Evolutionary conservation across 2,113 vertebrate genomes (phyloP).

Genomic region (Nycticorax nycticorax): DNA sequence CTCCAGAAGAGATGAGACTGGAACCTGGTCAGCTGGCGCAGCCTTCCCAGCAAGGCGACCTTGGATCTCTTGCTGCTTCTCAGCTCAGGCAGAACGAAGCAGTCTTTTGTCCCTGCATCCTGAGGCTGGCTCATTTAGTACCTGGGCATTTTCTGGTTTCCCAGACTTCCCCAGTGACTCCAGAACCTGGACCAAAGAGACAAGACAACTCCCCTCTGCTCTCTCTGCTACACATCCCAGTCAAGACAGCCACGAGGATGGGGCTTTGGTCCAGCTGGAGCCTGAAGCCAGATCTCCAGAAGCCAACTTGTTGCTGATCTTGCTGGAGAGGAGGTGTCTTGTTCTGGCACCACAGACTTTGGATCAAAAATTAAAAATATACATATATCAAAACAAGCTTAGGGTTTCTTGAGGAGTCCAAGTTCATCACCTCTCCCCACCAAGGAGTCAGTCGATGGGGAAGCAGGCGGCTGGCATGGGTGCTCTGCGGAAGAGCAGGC

Average conservation of each 20-base stretch:
- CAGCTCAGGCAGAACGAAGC: constrained; percentile 9
- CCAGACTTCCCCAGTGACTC: background rate
- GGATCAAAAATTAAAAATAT: constrained; percentile 11
- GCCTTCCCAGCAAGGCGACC: background rate
- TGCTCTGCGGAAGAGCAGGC: constrained; percentile 86
- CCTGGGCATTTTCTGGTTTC: background rate
- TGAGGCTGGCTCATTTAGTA: background rate
- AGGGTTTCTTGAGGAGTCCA: constrained; percentile 5
- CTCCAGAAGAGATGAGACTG: background rate
- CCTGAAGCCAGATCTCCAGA: constrained; percentile 5
- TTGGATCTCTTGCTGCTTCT: background rate
- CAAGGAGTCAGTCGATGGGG: constrained; percentile 61
- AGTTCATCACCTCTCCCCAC: background rate
- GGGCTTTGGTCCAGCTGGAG: constrained; percentile 34
- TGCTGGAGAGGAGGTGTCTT: background rate
- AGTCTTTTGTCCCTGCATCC: background rate
- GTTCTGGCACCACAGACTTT: background rate
- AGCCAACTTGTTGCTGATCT: background rate
- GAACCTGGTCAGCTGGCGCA: background rate
- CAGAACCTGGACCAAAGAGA: background rate
- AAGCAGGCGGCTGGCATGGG: constrained; percentile 65
- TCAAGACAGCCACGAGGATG: background rate
- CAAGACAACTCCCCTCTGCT: background rate
- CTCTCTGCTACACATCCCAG: background rate
- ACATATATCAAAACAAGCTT: background rate